A percentile compares a stretch with the other conserved stretches of the same genome.
Evolutionary conservation across 2,113 vertebrate species (phyloP).

Genomic region (Lepisosteus osseus): DNA sequence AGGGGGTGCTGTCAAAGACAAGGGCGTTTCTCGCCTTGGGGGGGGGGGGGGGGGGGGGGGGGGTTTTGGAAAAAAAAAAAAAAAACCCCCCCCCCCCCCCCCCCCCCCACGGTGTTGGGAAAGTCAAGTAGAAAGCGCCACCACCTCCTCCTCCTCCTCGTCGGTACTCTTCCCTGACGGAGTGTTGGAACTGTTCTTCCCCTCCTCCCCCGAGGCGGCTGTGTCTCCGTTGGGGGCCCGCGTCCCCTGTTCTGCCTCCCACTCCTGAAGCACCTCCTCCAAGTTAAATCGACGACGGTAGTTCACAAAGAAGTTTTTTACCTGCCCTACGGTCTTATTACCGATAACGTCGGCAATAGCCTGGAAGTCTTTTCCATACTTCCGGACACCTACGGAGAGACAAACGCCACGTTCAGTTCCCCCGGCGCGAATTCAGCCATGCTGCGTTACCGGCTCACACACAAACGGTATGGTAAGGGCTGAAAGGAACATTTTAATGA

Average conservation of each 20-base stretch:
- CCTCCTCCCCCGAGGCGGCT: conserved; percentile 86
- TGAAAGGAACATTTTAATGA: too few species aligned
- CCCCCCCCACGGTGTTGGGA: background rate
- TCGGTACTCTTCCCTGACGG: conserved; percentile 95
- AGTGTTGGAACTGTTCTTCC: conserved; percentile 87
- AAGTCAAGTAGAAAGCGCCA: conserved; percentile 9
- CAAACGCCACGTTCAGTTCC: conserved; percentile 32
- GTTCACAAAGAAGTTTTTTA: conserved; percentile 99
- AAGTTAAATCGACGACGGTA: conserved; percentile 98
- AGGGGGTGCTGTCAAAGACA: too few species aligned
- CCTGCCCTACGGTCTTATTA: conserved; percentile 98
- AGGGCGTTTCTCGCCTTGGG: too few species aligned
- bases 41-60: too few species aligned
- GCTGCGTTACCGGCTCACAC: too few species aligned
- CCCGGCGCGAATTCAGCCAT: too few species aligned
- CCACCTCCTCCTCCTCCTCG: conserved; percentile 92
- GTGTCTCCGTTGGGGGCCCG: conserved; percentile 87
- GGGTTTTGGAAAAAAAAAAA: too few species aligned
- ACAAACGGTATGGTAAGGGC: too few species aligned
- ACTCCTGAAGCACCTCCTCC: conserved; percentile 99
- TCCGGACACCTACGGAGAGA: conserved; percentile 84
- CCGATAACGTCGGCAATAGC: conserved; percentile 99
- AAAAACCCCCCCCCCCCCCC: too few species aligned
- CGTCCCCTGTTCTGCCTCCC: conserved; percentile 97
- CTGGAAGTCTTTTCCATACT: conserved; percentile 99